Conservation (phyloP, 1,140 invertebrate genomes). For the Aphidius ervi region DNA sequence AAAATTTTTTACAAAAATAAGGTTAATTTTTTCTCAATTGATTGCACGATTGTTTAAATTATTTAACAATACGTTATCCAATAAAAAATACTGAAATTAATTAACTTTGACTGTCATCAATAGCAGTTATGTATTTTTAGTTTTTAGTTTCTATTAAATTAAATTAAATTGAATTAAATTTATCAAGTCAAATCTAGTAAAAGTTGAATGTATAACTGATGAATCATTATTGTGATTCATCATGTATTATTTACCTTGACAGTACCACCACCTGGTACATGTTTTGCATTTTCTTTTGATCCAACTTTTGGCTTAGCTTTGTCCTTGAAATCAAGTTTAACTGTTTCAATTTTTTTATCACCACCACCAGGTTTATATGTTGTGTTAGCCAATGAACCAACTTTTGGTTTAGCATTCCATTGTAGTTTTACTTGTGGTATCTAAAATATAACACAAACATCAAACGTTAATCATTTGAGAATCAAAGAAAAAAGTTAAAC, state of each 20-base stretch:
- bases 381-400: slow-evolving; percentile 92
- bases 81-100: no score
- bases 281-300: slow-evolving; percentile 87
- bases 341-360: slow-evolving; percentile 85
- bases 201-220: no score
- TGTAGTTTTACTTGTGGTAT: slow-evolving; percentile 80
- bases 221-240: no score
- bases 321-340: slow-evolving; percentile 87
- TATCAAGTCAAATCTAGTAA: no score
- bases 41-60: no score
- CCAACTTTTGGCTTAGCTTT: slow-evolving; percentile 89
- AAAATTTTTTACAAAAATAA: no score
- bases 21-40: no score
- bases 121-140: no score
- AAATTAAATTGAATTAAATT: no score
- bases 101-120: no score
- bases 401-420: slow-evolving; percentile 90
- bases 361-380: slow-evolving; percentile 88
- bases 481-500: slow-evolving; percentile 3
- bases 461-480: not conserved
- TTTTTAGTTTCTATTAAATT: no score
- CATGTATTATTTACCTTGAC: slow-evolving; percentile 69
- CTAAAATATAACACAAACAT: slow-evolving; percentile 46
- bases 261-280: slow-evolving; percentile 82
- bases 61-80: no score